Base-by-base conservation (phyloP, 2,888 invertebrate genomes). In the Hofmannophila pseudospretella region DNA sequence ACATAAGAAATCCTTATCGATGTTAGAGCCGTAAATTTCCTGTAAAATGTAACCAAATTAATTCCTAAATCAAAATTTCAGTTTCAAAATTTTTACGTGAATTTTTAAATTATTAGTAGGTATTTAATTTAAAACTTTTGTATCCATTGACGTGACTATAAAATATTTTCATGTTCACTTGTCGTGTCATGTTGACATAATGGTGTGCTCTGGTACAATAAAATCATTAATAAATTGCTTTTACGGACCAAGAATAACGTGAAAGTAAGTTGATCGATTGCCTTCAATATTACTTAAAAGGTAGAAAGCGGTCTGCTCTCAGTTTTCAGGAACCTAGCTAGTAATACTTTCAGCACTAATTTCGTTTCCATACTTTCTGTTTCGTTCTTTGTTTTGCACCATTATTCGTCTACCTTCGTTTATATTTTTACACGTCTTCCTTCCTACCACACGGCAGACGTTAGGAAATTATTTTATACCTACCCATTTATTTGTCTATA, bases 171-270 rank as follows among this genome's bases (percentile, higher is more conserved):
- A 71, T 71, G 68, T 61, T 64, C 60, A 58, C 58, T 61, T 75
- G 62, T 66, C 77, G 73, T 79, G 81, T 77, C 82, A 82, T 52
- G 53, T 58, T 84, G 81, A 81, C 81, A 73, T 76, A 27, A 61
- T 71, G 60, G 60, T 73, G 69, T 73, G 69, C 63, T 69, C 67
- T 67, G 59, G 52, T 67, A 67, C 64, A 67, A 68, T 77, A 72
- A 74, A 76, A 71, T 67, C 49, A 58, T 64, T 65, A 61, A 58
- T 62, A 67, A 79, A 80, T 72, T 72, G 60, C 61, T 60, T 59
- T 54, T 54, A 64, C 56, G 61, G 54, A 50, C 51, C 57, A 49
- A 64, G 52, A 69, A 62, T 67, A 67, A 50, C 66, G 70, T 69
- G 69, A 77, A 79, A 77, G 78, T 72, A 60, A 67, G 57, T 54